phyloP scores from a whole-genome alignment of 2,888 invertebrate species.

The Agriopis aurantiaria region DNA sequence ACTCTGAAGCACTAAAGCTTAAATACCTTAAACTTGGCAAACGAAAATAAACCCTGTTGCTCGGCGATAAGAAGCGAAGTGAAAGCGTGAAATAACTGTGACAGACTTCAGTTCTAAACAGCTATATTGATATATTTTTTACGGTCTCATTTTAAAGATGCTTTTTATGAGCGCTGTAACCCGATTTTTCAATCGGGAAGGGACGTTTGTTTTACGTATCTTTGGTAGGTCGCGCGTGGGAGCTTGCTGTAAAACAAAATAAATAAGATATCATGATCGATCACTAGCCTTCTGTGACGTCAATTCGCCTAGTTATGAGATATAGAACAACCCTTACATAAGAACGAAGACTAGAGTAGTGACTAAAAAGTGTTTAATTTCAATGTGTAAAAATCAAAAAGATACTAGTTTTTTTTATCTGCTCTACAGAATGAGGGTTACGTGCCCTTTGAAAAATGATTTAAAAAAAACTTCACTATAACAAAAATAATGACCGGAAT shows the following conservation, averaged over 20 bases:
- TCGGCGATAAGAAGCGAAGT: constrained; percentile 48
- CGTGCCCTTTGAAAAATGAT: too few species aligned
- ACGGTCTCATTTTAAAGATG: constrained; percentile 61
- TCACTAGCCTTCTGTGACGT: constrained; percentile 1
- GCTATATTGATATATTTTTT: constrained; percentile 72
- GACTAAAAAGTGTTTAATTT: too few species aligned
- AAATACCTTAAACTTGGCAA: constrained; percentile 35
- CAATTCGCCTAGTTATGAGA: neutral
- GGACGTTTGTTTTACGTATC: constrained; percentile 23
- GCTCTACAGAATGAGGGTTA: too few species aligned
- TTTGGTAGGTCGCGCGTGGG: constrained; percentile 20
- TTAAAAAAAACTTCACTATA: too few species aligned
- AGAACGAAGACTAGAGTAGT: too few species aligned
- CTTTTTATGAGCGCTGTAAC: constrained; percentile 62
- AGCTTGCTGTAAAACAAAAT: constrained; percentile 7
- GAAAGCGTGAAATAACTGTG: constrained; percentile 51
- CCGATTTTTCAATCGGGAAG: constrained; percentile 56
- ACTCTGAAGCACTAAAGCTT: constrained; percentile 49
- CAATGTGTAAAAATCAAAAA: too few species aligned
- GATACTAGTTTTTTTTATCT: too few species aligned
- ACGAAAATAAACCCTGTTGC: constrained; percentile 53
- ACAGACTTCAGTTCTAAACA: constrained; percentile 60
- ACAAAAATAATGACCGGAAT: too few species aligned
- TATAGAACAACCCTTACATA: too few species aligned
- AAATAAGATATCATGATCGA: constrained; percentile 3